Evolutionary conservation across 2,888 invertebrate species (phyloP), one percentile per base, ranked within the genome.

Genomic region (Hypercompe scribonia): DNA sequence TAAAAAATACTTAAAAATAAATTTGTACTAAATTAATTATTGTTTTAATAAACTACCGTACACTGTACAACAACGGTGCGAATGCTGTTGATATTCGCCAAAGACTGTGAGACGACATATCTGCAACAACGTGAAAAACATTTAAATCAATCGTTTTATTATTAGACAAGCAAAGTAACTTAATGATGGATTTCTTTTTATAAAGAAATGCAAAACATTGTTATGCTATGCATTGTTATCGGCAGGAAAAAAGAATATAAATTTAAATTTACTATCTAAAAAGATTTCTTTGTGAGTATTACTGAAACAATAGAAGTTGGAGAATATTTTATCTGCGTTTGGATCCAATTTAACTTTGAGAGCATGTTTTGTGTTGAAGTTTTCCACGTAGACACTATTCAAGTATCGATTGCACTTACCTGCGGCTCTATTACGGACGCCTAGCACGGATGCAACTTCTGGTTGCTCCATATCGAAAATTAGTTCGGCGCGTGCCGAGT

Each of bases 381-480:
- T 70, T 80, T 72, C 71, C 70, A 72, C 75, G 75, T 77, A 81
- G 78, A 77, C 74, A 71, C 78, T 74, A 68, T 65, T 80, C 68
- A 66, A 82, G 82, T 87, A 86, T 87, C 82, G 83, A 88, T 86
- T 85, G 76, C 80, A 90, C 95, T 93, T 89, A 96, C 96, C 96
- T 90, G 90, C 86, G 81, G 96, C 96, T 83, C 96, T 96, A 92
- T 97, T 97, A 78, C 97, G 96, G 77, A 97, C 97, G 84, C 97
- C 97, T 84, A 97, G 93, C 85, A 97, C 97, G 74, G 97, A 97
- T 77, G 97, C 97, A 85, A 97, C 96, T 91, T 97, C 96, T 76
- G 97, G 97, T 87, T 97, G 97, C 91, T 97, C 97, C 94, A 97
- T 97, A 90, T 97, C 97, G 86, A 97, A 95, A 84, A 96, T 94